phyloP scores from a whole-genome alignment of 92 coral and sea anemone species.

The Phenganax marumi region DNA sequence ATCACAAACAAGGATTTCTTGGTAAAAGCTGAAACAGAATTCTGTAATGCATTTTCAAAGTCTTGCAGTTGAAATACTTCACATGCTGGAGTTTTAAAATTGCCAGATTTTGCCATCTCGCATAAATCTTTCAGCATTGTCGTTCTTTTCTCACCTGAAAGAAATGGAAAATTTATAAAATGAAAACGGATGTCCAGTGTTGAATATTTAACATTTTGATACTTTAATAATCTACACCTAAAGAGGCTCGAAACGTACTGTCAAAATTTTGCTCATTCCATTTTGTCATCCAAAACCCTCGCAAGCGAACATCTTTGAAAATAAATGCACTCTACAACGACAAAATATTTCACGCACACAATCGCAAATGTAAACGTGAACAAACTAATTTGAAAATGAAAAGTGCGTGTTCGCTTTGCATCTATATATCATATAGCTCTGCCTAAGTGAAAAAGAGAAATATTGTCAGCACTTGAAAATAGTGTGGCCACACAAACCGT shows the following conservation, averaged over 20 bases:
- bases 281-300: conserved; percentile 93
- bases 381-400: too few species aligned
- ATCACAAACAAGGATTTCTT: conserved; percentile 31
- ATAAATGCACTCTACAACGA: conserved; percentile 71
- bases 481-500: conserved; percentile 63
- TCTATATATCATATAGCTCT: too few species aligned
- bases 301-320: conserved; percentile 74
- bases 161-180: not conserved
- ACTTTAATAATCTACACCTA: too few species aligned
- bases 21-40: conserved; percentile 70
- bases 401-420: too few species aligned
- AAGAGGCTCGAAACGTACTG: conserved; percentile 39
- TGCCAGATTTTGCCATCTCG: conserved; percentile 58
- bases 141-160: conserved; percentile 59
- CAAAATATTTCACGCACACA: not conserved
- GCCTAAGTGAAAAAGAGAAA: too few species aligned
- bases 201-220: not conserved
- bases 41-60: conserved; percentile 65
- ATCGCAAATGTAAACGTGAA: too few species aligned
- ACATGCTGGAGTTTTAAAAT: conserved; percentile 69
- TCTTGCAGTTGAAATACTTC: conserved; percentile 65
- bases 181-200: not conserved
- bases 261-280: conserved; percentile 70
- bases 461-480: not conserved
- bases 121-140: conserved; percentile 80